Evolutionary conservation across 2,797 vertebrate genomes (phyloP).

Genomic region (Notolepis coatsorum): DNA sequence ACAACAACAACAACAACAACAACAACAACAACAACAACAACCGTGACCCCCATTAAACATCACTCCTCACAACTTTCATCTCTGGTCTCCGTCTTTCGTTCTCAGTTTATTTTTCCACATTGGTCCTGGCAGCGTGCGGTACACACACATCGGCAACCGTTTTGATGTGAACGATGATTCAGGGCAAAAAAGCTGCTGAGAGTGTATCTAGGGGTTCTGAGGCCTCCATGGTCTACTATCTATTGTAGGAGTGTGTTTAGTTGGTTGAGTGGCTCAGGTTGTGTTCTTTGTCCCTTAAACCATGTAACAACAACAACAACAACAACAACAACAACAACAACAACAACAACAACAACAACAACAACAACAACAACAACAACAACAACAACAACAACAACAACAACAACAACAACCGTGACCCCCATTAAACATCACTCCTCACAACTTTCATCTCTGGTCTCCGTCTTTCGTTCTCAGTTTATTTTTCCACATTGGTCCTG

Average conservation of each 20-base stretch:
- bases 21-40: constrained; percentile 63
- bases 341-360: too few relatives aligned
- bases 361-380: too few relatives aligned
- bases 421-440: constrained; percentile 71
- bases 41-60: constrained; percentile 58
- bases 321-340: too few relatives aligned
- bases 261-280: constrained; percentile 54
- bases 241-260: constrained; percentile 50
- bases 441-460: constrained; percentile 46
- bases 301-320: too few relatives aligned
- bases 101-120: background rate
- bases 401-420: constrained; percentile 59
- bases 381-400: too few relatives aligned
- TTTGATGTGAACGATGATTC: too few relatives aligned
- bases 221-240: constrained; percentile 30
- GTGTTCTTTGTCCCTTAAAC: constrained; percentile 62
- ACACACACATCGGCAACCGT: too few relatives aligned
- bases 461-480: constrained; percentile 37
- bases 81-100: constrained; percentile 45
- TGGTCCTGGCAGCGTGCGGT: constrained; percentile 5
- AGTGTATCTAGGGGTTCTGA: constrained; percentile 24
- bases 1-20: too few relatives aligned
- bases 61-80: constrained; percentile 65
- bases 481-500: background rate
- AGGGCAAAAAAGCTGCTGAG: too few relatives aligned